These are phyloP conservation scores for Harpagus bidentatus DNA, from an alignment of 2,113 vertebrate genomes.

Conservation along the genomic window DNA sequence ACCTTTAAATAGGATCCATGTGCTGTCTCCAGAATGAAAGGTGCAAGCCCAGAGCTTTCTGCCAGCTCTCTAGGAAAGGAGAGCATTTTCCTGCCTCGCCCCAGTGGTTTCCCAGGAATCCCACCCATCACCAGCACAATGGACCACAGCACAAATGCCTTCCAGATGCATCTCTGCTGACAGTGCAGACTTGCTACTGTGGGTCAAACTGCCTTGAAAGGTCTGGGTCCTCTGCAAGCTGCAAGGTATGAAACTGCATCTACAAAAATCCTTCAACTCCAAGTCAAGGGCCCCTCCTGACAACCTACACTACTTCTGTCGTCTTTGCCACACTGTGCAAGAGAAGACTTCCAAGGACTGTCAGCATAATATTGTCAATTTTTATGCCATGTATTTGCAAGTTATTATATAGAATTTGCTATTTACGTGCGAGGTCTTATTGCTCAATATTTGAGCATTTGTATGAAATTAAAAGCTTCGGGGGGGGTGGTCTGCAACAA, in stretches of 20 bases:
- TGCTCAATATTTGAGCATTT: not conserved
- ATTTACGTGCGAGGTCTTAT: not conserved
- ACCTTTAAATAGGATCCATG: not conserved
- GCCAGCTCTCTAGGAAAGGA: not conserved
- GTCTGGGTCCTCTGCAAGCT: not conserved
- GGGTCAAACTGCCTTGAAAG: not conserved
- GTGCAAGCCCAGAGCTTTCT: not conserved
- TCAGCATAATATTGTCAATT: not conserved
- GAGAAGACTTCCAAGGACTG: not conserved
- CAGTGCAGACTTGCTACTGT: not conserved
- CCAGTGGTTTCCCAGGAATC: not conserved
- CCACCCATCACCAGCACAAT: not conserved
- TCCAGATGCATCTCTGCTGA: not conserved
- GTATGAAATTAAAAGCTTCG: not conserved
- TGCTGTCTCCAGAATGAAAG: not conserved
- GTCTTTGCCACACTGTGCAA: not conserved
- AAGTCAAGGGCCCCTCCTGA: not conserved
- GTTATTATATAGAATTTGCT: not conserved
- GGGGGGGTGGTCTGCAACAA: not conserved
- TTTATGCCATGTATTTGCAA: not conserved
- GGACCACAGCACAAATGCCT: not conserved
- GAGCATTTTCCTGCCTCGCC: not conserved
- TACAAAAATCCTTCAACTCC: not conserved
- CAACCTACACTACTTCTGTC: not conserved
- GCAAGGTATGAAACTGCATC: not conserved